Evolutionary conservation across 2,113 vertebrate genomes (phyloP).

Genomic region (Phocoena sinus): DNA sequence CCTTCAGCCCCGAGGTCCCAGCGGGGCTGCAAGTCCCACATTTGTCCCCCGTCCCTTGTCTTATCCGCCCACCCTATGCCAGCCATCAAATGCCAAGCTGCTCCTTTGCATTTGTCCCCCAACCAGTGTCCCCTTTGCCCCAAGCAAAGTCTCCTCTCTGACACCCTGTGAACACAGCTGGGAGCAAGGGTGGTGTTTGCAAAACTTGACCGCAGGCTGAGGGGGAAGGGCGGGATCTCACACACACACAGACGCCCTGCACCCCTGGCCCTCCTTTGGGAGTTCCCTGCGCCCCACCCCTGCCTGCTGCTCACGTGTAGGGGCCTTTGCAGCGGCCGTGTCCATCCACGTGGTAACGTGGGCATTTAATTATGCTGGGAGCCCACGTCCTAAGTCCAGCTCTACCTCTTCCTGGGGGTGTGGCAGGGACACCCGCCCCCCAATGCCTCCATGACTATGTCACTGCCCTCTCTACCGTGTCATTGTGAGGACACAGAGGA

Average conservation of each 20-base stretch:
- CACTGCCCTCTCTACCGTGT: not conserved
- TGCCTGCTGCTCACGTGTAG: not conserved
- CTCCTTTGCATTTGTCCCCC: not conserved
- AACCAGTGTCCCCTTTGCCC: not conserved
- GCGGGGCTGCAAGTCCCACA: rapidly evolving
- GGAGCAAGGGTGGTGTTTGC: not conserved
- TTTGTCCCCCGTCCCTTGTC: rapidly evolving
- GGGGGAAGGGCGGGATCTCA: not conserved
- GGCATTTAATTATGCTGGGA: not conserved
- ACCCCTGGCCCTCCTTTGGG: not conserved
- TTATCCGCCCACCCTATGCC: rapidly evolving
- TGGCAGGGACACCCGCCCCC: not conserved
- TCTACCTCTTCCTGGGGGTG: not conserved
- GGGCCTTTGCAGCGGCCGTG: not conserved
- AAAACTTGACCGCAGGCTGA: not conserved
- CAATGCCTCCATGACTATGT: rapidly evolving
- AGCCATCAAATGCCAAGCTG: not conserved
- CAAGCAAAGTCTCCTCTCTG: no score
- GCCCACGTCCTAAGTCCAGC: not conserved
- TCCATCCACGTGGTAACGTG: no score
- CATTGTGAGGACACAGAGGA: not conserved
- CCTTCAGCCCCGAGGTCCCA: not conserved
- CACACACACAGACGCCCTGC: no score
- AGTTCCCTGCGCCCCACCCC: not conserved
- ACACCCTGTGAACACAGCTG: not conserved